Conservation (phyloP, 1,140 invertebrate species). For the Muscidifurax raptorellus region DNA sequence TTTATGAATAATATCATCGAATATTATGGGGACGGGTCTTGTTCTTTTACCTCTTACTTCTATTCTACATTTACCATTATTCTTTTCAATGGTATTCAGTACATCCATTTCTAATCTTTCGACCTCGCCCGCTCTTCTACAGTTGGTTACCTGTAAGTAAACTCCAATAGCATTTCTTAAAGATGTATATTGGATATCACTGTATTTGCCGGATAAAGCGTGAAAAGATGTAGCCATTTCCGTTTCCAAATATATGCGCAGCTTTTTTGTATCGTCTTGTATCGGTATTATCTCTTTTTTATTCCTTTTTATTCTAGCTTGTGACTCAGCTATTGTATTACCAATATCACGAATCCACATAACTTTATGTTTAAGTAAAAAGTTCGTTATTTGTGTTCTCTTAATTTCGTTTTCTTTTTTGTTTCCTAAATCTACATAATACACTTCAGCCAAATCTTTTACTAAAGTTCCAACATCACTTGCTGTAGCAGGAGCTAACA, state of each 20-base stretch:
- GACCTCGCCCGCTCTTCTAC: background rate
- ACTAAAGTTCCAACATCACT: background rate
- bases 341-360: too few relatives aligned
- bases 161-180: too few relatives aligned
- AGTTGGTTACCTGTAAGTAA: background rate
- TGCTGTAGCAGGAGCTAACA: background rate
- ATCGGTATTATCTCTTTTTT: too few relatives aligned
- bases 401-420: background rate
- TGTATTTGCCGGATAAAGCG: too few relatives aligned
- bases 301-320: too few relatives aligned
- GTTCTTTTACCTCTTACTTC: background rate
- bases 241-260: too few relatives aligned
- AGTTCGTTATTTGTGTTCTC: background rate
- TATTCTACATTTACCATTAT: background rate
- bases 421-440: background rate
- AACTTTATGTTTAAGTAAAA: too few relatives aligned
- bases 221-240: too few relatives aligned
- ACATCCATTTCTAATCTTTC: background rate
- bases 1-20: background rate
- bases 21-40: background rate
- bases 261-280: too few relatives aligned
- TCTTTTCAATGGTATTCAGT: background rate
- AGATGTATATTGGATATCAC: too few relatives aligned
- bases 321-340: too few relatives aligned
- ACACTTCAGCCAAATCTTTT: background rate